These are phyloP conservation scores for Diabrotica balteata DNA, from an alignment of 2,888 invertebrate genomes.

Conservation along the genomic window DNA sequence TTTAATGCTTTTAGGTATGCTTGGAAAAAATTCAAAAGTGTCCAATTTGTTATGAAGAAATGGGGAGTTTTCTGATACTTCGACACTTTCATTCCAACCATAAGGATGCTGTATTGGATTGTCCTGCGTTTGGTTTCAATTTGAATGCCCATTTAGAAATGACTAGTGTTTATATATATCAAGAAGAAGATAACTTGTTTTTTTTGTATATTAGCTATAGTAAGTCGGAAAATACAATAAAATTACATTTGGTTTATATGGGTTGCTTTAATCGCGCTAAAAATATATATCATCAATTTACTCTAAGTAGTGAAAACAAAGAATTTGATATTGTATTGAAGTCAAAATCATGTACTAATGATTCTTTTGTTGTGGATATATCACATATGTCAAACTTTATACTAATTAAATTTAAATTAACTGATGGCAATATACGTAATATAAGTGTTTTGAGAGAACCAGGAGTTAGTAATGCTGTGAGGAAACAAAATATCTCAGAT, in stretches of 20 bases:
- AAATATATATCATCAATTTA: conserved; percentile 14
- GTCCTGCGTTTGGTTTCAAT: not conserved
- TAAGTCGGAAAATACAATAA: not conserved
- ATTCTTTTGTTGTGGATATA: no score
- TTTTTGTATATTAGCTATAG: conserved; percentile 13
- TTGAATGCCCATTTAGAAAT: not conserved
- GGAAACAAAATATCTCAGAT: no score
- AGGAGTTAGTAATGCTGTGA: no score
- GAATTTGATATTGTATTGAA: conserved; percentile 6
- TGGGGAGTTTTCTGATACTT: not conserved
- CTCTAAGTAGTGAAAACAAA: conserved; percentile 7
- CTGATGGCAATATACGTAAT: no score
- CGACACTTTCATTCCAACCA: not conserved
- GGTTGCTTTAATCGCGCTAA: not conserved
- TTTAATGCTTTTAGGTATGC: not conserved
- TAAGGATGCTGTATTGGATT: not conserved
- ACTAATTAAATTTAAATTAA: no score
- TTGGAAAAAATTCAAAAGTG: not conserved
- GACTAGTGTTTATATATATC: conserved; percentile 10
- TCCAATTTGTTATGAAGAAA: not conserved
- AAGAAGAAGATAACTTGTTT: conserved; percentile 19
- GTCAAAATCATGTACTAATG: conserved; percentile 8
- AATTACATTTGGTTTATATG: not conserved
- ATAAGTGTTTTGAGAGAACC: no score
- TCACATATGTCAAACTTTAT: no score